Evolutionary conservation across 1,140 invertebrate species (phyloP).

Genomic region (Monochamus saltuarius): DNA sequence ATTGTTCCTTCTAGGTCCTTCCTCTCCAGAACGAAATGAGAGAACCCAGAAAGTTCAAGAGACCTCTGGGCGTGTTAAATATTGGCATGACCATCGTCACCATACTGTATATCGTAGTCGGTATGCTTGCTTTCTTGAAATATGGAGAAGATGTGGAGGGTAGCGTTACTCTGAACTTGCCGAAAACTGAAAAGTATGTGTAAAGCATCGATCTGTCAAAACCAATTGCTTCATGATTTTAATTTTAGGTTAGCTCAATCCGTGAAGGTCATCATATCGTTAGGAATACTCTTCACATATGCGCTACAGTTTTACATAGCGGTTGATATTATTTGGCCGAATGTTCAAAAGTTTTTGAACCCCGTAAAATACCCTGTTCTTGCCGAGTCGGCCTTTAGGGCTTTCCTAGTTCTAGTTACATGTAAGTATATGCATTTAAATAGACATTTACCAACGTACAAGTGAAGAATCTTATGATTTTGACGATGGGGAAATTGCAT

Average conservation of each 20-base stretch:
- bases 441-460: neutral
- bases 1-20: constrained; percentile 64
- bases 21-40: constrained; percentile 90
- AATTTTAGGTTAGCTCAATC: constrained; percentile 58
- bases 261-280: constrained; percentile 68
- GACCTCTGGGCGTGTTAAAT: constrained; percentile 77
- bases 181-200: constrained; percentile 60
- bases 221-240: neutral
- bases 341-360: constrained; percentile 53
- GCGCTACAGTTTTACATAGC: constrained; percentile 88
- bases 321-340: constrained; percentile 64
- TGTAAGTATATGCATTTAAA: constrained; percentile 62
- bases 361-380: constrained; percentile 57
- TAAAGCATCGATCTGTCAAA: neutral
- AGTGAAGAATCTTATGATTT: neutral
- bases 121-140: constrained; percentile 82
- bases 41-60: constrained; percentile 73
- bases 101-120: constrained; percentile 73
- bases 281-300: constrained; percentile 77
- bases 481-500: neutral
- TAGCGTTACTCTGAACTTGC: constrained; percentile 72
- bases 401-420: constrained; percentile 67
- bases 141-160: constrained; percentile 68
- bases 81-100: constrained; percentile 80
- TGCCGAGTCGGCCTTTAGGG: constrained; percentile 65